Conservation (phyloP, 2,113 vertebrate species). For the Hystrix cristata region DNA sequence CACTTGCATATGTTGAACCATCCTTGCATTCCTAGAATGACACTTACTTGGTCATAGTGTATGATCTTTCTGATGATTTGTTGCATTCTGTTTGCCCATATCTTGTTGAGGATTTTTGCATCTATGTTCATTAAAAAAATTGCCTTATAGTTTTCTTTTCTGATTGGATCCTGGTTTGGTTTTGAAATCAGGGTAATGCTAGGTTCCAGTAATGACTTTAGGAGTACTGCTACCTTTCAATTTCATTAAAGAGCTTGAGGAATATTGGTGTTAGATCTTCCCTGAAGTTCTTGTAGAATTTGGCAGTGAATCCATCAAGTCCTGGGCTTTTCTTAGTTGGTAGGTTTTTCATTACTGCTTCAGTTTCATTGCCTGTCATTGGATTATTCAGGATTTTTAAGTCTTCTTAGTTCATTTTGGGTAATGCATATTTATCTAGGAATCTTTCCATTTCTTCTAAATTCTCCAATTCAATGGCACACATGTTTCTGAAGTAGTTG, state of each 20-base stretch:
- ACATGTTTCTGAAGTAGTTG: background rate
- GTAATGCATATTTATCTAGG: background rate
- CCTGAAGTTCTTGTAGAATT: background rate
- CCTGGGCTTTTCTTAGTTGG: background rate
- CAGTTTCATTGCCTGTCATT: background rate
- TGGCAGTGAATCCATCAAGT: background rate
- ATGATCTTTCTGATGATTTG: background rate
- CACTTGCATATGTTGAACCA: background rate
- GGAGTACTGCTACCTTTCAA: background rate
- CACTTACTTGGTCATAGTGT: background rate
- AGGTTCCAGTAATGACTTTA: background rate
- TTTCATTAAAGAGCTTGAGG: background rate
- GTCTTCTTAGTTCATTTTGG: background rate
- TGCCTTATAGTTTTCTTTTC: background rate
- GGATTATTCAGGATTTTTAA: background rate
- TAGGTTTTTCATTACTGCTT: background rate
- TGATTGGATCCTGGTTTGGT: background rate
- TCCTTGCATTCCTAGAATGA: background rate
- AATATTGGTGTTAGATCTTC: background rate
- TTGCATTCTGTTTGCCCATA: background rate
- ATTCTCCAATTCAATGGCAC: background rate
- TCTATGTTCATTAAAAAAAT: background rate
- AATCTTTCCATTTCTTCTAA: background rate
- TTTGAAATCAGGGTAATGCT: background rate
- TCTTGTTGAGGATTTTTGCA: background rate